Evolutionary conservation across 1,140 invertebrate species (phyloP), one percentile per base, ranked within the genome.

Genomic region (Hylyphantes graminicola): DNA sequence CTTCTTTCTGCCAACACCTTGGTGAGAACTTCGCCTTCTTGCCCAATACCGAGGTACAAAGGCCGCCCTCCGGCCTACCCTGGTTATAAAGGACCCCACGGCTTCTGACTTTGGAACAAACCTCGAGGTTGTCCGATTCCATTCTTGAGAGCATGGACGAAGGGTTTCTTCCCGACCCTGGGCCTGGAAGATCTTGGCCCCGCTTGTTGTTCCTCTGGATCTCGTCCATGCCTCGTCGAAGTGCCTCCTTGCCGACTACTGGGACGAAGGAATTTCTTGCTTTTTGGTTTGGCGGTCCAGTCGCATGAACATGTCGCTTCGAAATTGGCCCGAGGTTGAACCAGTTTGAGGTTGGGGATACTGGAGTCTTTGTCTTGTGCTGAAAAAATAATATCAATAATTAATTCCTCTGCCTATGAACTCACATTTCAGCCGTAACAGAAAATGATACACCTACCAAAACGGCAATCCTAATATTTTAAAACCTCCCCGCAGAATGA

Each of bases 71-170:
- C 83, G 53, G 6, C 86, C 86, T 13, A 86, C 77, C 11, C 86
- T 13, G 4, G 86, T 83, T 12, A 77, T 81, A 73, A 86, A 86
- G 59, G 86, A n/a, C 86, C 10, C 73, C 82, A 21, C 82, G 59
- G 17, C 64, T 84, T 6, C 68, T 76, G 10, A 84, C 64, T 17
- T n/a, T 70, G 54, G 61, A 82, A 82, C 35, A 35, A 35, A 35
- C 35, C 35, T 19, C 80, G 13, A 10, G 82, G 19, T 84, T 74
- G 17, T 67, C 75, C 8, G 73, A 57, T 11, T 74, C 82, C 15
- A 84, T 77, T 70, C 82, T 84, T 11, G 82, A 74, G n/a, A 76
- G 70, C 2, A 84, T 54, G 21, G 83, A 21, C 10, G 86, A 75
- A 35, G 35, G 35, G 5, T 2, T 35, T 50, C 86, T 51, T 7